phyloP scores from a whole-genome alignment of 2,113 vertebrate genomes.

The Mirounga angustirostris region DNA sequence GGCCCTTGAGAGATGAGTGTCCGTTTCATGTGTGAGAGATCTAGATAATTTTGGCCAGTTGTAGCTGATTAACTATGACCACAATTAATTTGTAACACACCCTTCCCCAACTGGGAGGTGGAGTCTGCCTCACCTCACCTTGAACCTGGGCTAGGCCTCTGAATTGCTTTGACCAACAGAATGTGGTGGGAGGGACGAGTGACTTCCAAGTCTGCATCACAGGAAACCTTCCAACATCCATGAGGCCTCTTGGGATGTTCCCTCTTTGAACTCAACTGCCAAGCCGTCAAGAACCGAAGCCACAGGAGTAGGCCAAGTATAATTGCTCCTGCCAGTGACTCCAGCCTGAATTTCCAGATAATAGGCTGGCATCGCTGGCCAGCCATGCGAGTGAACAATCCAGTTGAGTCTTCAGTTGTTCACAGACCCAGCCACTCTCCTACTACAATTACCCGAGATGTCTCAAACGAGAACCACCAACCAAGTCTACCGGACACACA shows the following conservation, averaged over 20 bases:
- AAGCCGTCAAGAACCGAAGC: neutral
- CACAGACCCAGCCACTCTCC: neutral
- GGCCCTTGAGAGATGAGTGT: neutral
- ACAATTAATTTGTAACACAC: neutral
- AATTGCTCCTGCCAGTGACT: neutral
- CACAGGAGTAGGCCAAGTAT: neutral
- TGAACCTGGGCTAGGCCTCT: neutral
- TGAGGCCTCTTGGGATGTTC: neutral
- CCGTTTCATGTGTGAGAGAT: neutral
- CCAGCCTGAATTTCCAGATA: neutral
- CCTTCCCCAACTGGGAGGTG: neutral
- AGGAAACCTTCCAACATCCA: neutral
- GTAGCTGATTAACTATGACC: neutral
- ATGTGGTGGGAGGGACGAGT: neutral
- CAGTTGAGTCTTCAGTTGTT: neutral
- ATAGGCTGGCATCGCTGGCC: neutral
- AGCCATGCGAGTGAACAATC: neutral
- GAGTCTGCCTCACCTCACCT: neutral
- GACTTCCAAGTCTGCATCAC: neutral
- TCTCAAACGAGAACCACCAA: neutral
- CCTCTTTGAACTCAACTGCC: neutral
- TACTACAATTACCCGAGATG: neutral
- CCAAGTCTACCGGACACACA: neutral
- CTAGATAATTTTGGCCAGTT: neutral
- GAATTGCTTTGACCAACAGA: neutral